Evolutionary conservation across 2,888 invertebrate genomes (phyloP).

Genomic region (Rhyacophila evoluta): DNA sequence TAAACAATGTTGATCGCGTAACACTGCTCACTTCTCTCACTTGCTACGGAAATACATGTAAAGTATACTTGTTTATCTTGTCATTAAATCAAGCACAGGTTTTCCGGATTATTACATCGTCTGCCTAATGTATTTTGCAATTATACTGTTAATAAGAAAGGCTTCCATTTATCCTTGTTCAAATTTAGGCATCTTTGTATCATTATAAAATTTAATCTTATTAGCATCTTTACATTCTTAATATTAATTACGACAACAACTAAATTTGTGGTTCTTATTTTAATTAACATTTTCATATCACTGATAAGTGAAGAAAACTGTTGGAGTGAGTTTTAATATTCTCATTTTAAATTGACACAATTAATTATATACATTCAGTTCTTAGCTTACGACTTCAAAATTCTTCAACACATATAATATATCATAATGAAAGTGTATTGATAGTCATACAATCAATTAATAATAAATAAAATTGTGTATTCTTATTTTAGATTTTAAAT

Average conservation of each 20-base stretch:
- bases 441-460: too few species aligned
- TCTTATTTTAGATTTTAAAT: too few species aligned
- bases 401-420: too few species aligned
- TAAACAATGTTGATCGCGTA: slow-evolving; percentile 26
- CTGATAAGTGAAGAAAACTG: too few species aligned
- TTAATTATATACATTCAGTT: too few species aligned
- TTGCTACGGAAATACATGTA: slow-evolving; percentile 40
- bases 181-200: background rate
- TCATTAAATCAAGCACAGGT: slow-evolving; percentile 35
- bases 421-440: too few species aligned
- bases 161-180: background rate
- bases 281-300: background rate
- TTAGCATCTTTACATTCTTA: background rate
- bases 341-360: too few species aligned
- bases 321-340: too few species aligned
- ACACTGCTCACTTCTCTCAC: background rate
- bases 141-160: background rate
- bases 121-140: background rate
- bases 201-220: background rate
- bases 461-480: too few species aligned
- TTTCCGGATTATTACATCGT: background rate
- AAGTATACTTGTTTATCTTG: slow-evolving; percentile 41
- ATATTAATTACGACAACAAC: background rate
- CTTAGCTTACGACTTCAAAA: too few species aligned
- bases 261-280: background rate